Evolutionary conservation across 2,888 invertebrate species (phyloP).

Genomic region (Drosophila vallismaia): DNA sequence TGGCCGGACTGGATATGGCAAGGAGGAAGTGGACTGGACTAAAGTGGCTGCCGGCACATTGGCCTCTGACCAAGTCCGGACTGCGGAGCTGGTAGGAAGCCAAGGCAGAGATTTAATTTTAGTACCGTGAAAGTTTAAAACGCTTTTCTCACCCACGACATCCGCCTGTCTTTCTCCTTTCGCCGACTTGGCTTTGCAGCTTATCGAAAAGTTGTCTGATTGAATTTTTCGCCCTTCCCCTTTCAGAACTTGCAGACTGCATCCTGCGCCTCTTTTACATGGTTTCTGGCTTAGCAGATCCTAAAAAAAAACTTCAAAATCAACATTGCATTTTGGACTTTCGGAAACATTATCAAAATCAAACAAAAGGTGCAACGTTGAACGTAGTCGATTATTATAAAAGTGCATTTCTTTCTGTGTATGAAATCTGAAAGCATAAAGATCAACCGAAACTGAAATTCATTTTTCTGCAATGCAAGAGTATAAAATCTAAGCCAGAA

Average conservation of each 20-base stretch:
- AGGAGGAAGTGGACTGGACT: background rate
- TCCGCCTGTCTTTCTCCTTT: constrained; percentile 22
- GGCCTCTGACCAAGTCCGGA: constrained; percentile 31
- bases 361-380: too few species aligned
- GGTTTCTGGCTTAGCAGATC: constrained; percentile 14
- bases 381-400: too few species aligned
- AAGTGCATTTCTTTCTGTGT: too few species aligned
- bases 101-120: constrained; percentile 55
- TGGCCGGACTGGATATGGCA: background rate
- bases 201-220: constrained; percentile 74
- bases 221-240: constrained; percentile 50
- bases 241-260: constrained; percentile 41
- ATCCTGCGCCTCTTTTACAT: constrained; percentile 19
- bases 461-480: too few species aligned
- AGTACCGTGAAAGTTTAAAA: constrained; percentile 67
- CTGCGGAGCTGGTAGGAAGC: constrained; percentile 37
- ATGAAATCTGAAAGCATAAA: too few species aligned
- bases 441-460: too few species aligned
- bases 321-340: background rate
- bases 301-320: background rate
- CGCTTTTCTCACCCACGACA: constrained; percentile 49
- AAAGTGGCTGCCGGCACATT: constrained; percentile 13
- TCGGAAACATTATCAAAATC: background rate
- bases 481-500: constrained; percentile 58
- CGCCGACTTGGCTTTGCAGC: constrained; percentile 64